Evolutionary conservation across 2,888 invertebrate species (phyloP).

Genomic region (Nomada flava): DNA sequence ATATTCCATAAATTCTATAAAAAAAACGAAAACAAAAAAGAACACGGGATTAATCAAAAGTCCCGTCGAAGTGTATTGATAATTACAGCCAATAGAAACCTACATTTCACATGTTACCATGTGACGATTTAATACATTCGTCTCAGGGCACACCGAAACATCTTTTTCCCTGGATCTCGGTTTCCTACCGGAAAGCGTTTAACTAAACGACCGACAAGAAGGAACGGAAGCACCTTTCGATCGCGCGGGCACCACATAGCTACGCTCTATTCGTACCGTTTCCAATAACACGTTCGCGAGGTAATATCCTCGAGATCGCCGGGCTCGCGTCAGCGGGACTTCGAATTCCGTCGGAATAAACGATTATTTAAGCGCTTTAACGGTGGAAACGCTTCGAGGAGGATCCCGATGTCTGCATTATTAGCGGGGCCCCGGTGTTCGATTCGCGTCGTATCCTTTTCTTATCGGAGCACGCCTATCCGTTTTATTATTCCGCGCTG

Average conservation of each 20-base stretch:
- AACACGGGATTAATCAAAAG: too few species aligned
- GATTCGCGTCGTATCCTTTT: slow-evolving; percentile 45
- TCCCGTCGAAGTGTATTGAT: too few species aligned
- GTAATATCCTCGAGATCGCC: slow-evolving; percentile 45
- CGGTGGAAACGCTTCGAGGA: slow-evolving; percentile 36
- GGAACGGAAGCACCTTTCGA: background rate
- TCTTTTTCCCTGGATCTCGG: too few species aligned
- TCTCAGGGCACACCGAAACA: too few species aligned
- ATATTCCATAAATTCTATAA: too few species aligned
- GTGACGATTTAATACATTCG: too few species aligned
- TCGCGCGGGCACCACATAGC: background rate
- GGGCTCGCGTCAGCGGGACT: slow-evolving; percentile 17
- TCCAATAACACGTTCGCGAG: slow-evolving; percentile 53
- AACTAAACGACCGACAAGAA: background rate
- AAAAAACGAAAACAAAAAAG: too few species aligned
- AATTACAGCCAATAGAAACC: too few species aligned
- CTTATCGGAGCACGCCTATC: slow-evolving; percentile 52
- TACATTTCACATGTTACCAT: too few species aligned
- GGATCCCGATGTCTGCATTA: slow-evolving; percentile 56
- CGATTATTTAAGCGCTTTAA: slow-evolving; percentile 59
- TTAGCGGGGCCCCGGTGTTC: slow-evolving; percentile 47
- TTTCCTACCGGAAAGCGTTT: too few species aligned
- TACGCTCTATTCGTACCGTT: slow-evolving; percentile 29
- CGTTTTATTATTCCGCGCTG: slow-evolving; percentile 61
- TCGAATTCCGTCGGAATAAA: slow-evolving; percentile 49